Evolutionary conservation across 2,888 invertebrate species (phyloP).

Genomic region (Vesta saturnalis): DNA sequence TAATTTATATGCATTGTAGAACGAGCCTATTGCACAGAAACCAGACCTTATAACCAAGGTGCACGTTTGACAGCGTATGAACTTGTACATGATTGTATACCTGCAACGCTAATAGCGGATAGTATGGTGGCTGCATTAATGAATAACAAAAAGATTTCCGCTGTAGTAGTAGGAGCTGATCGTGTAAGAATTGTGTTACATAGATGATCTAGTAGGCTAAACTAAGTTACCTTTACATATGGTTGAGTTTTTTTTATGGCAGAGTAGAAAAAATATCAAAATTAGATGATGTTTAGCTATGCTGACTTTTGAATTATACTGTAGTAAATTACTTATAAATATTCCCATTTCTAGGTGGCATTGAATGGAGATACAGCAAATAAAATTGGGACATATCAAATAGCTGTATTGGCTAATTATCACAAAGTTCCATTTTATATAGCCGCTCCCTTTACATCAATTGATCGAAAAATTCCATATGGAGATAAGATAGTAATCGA

Average conservation of each 20-base stretch:
- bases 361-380: conserved; percentile 99
- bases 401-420: conserved; percentile 90
- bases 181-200: conserved; percentile 69
- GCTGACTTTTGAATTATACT: too few relatives aligned
- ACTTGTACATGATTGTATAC: conserved; percentile 90
- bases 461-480: conserved; percentile 79
- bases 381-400: conserved; percentile 97
- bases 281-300: too few relatives aligned
- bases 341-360: conserved; percentile 70
- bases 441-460: conserved; percentile 92
- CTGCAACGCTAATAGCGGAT: conserved; percentile 92
- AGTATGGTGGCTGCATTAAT: conserved; percentile 94
- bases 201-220: too few relatives aligned
- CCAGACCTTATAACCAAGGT: conserved; percentile 98
- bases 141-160: conserved; percentile 83
- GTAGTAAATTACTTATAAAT: neutral
- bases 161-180: conserved; percentile 98
- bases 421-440: conserved; percentile 95
- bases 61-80: conserved; percentile 96
- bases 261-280: too few relatives aligned
- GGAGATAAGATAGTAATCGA: conserved; percentile 94
- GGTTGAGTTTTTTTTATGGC: too few relatives aligned
- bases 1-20: conserved; percentile 64
- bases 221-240: too few relatives aligned
- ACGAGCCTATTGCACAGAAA: conserved; percentile 96